Conservation (phyloP, 2,797 vertebrate genomes). For the Brachymystax lenok region DNA sequence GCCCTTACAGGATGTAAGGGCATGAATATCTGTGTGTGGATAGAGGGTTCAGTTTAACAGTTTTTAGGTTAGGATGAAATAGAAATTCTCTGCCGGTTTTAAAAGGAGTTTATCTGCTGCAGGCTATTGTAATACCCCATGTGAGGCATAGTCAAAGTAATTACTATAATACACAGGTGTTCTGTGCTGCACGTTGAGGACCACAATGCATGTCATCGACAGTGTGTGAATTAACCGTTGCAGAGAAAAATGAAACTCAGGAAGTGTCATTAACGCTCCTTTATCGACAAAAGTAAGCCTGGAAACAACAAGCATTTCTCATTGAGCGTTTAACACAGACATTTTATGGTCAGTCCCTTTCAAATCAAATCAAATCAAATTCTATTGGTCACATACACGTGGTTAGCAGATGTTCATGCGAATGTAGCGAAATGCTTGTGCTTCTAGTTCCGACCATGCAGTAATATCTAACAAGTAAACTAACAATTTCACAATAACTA, state of each 20-base stretch:
- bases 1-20: slow-evolving; percentile 42
- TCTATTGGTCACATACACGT: no score
- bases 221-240: slow-evolving; percentile 49
- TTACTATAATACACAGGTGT: slow-evolving; percentile 74
- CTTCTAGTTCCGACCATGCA: no score
- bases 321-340: slow-evolving; percentile 57
- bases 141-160: slow-evolving; percentile 75
- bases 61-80: slow-evolving; percentile 34
- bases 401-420: no score
- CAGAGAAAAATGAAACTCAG: slow-evolving; percentile 7
- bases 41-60: slow-evolving; percentile 50
- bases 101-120: slow-evolving; percentile 50
- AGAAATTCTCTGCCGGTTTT: slow-evolving; percentile 59
- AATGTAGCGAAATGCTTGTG: no score
- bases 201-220: slow-evolving; percentile 50
- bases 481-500: no score
- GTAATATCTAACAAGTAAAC: no score
- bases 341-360: slow-evolving; percentile 62
- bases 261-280: slow-evolving; percentile 62
- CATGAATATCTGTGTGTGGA: slow-evolving; percentile 52
- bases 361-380: no score
- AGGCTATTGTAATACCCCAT: slow-evolving; percentile 59
- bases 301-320: slow-evolving; percentile 58
- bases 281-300: slow-evolving; percentile 55
- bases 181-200: slow-evolving; percentile 49